A percentile compares a stretch with the other conserved stretches of the same genome.
phyloP scores from a whole-genome alignment of 2,888 invertebrate genomes.

The Agriopis marginaria region DNA sequence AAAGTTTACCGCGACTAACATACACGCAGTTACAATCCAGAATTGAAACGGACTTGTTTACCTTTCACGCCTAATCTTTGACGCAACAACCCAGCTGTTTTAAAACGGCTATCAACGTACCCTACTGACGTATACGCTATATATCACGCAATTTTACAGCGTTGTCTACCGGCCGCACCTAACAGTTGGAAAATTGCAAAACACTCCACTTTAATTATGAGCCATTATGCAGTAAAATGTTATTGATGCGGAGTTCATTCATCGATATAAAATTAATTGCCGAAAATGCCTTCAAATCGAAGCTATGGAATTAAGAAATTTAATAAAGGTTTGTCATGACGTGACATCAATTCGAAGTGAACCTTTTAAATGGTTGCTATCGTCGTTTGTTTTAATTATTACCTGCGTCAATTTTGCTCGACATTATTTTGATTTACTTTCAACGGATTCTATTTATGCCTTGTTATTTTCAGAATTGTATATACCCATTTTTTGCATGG shows the following conservation, averaged over 20 bases:
- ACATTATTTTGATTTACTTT: too few species aligned
- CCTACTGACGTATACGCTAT: constrained; percentile 22
- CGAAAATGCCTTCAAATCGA: constrained; percentile 10
- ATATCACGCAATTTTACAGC: constrained; percentile 35
- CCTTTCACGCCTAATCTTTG: constrained; percentile 59
- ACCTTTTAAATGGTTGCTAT: background rate
- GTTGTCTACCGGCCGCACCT: constrained; percentile 46
- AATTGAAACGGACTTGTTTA: constrained; percentile 43
- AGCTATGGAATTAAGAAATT: constrained; percentile 14
- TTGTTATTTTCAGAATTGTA: too few species aligned
- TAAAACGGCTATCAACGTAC: constrained; percentile 26
- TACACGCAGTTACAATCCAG: constrained; percentile 15
- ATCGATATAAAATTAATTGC: constrained; percentile 41
- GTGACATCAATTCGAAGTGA: background rate
- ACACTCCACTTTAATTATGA: constrained; percentile 46
- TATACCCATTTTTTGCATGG: too few species aligned
- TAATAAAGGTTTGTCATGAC: constrained; percentile 10
- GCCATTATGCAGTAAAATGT: constrained; percentile 44
- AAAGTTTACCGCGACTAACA: constrained; percentile 13
- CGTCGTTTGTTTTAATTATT: background rate
- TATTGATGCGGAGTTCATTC: constrained; percentile 44
- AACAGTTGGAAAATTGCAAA: constrained; percentile 41
- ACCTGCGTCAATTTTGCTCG: too few species aligned
- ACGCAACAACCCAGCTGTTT: constrained; percentile 49
- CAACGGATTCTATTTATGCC: too few species aligned